A percentile compares a stretch with the other conserved stretches of the same genome.
Evolutionary conservation across 1,140 invertebrate genomes (phyloP).

Genomic region (Drosophila kanapiae): DNA sequence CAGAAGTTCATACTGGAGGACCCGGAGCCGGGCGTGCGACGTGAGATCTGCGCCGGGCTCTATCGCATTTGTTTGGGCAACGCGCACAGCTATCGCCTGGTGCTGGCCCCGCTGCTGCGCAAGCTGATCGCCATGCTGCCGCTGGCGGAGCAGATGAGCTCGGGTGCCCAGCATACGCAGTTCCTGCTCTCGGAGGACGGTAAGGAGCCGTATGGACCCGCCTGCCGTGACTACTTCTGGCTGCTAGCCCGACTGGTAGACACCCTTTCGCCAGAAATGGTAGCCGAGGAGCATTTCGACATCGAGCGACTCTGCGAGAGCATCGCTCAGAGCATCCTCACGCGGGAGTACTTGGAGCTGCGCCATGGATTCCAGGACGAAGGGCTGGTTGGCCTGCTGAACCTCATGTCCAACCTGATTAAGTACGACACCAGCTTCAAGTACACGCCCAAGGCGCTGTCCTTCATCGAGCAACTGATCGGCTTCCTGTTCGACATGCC

Average conservation of each 20-base stretch:
- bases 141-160: conserved; percentile 94
- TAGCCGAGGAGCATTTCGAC: conserved; percentile 89
- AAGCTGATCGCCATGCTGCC: conserved; percentile 92
- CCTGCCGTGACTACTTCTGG: conserved; percentile 98
- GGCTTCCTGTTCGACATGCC: conserved; percentile 96
- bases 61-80: conserved; percentile 94
- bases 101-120: conserved; percentile 91
- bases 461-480: conserved; percentile 91
- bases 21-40: conserved; percentile 93
- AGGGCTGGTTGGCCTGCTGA: conserved; percentile 94
- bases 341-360: conserved; percentile 93
- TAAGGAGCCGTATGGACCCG: conserved; percentile 96
- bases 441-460: conserved; percentile 91
- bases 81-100: conserved; percentile 87
- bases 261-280: conserved; percentile 91
- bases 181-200: conserved; percentile 90
- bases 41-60: conserved; percentile 95
- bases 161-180: conserved; percentile 87
- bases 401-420: conserved; percentile 93
- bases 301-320: conserved; percentile 91
- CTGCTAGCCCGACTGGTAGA: conserved; percentile 94
- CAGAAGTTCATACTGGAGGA: conserved; percentile 92
- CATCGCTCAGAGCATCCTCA: conserved; percentile 90
- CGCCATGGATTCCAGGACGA: conserved; percentile 94
- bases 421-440: conserved; percentile 96